Conservation (phyloP, 2,113 vertebrate species). For the Sitta europaea region DNA sequence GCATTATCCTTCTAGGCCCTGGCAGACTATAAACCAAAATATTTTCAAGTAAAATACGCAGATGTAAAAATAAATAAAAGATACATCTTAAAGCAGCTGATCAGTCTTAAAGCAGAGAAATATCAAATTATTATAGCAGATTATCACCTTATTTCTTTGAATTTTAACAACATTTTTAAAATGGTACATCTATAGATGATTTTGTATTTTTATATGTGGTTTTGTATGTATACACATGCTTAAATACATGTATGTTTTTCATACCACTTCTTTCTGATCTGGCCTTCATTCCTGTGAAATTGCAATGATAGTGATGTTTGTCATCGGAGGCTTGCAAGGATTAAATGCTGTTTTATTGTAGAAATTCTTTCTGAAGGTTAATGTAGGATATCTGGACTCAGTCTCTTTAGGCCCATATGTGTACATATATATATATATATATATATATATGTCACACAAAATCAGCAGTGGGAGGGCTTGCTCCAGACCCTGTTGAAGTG, state of each 20-base stretch:
- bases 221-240: background rate
- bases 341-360: background rate
- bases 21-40: slow-evolving; percentile 60
- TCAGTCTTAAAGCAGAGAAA: background rate
- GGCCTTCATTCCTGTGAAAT: background rate
- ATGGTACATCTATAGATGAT: background rate
- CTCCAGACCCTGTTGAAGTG: background rate
- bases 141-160: background rate
- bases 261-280: background rate
- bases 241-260: background rate
- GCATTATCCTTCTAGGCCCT: slow-evolving; percentile 62
- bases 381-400: background rate
- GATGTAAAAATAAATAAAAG: slow-evolving; percentile 9
- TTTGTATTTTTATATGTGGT: background rate
- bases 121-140: background rate
- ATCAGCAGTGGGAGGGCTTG: rapidly evolving
- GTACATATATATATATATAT: too few relatives aligned
- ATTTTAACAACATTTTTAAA: background rate
- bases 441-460: background rate
- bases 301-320: background rate
- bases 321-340: background rate
- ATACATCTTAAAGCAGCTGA: background rate
- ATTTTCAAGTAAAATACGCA: slow-evolving; percentile 41
- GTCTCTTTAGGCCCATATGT: background rate
- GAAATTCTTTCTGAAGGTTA: background rate